Evolutionary conservation across 2,797 vertebrate species (phyloP), one percentile per base, ranked within the genome.

Genomic region (Choloepus didactylus): DNA sequence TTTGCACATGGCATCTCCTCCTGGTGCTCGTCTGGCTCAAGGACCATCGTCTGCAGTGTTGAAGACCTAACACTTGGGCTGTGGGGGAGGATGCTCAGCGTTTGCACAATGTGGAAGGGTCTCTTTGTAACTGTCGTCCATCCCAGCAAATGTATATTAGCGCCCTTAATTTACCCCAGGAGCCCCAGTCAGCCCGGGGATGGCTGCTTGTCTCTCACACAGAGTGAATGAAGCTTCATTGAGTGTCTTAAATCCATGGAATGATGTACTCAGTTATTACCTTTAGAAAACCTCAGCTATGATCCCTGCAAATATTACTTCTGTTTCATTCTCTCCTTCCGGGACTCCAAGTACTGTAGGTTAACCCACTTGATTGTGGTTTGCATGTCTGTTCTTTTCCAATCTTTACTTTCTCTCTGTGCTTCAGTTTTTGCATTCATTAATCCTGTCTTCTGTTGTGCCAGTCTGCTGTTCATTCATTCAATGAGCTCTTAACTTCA

Each of bases 1-100:
- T 7, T 3, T 16, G 23, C 0, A 1, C 0, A 1, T 18, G 1
- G 16, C 35, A 0, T n/a, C 62, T 70, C 27, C 9, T 49, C 27
- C 81, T 29, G 31, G 5, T 73, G 18, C 16, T 9, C 29, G 15
- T 9, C 66, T 73, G 41, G 0, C 6, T 62, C 9, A 38, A 27
- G 25, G 67, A 5, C 21, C 12, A 21, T 41, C 18, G 46, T 14
- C 69, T 21, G 10, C 19, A 3, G 9, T 3, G 6, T 2, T 49
- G 79, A n/a, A 25, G 19, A 31, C 38, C 29, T 31, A 14, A 10
- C 41, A 6, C 46, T 31, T 27, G 44, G 64, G 46, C 87, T 31
- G 3, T 31, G 82, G n/a, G 70, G n/a, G 72, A 54, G 4, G 11
- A 16, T 69, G 8, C 41, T 80, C 6, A 0, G 70, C 25, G 44